Evolutionary conservation across 2,797 vertebrate species (phyloP), one percentile per base, ranked within the genome.

Genomic region (Gobio occitaniae): DNA sequence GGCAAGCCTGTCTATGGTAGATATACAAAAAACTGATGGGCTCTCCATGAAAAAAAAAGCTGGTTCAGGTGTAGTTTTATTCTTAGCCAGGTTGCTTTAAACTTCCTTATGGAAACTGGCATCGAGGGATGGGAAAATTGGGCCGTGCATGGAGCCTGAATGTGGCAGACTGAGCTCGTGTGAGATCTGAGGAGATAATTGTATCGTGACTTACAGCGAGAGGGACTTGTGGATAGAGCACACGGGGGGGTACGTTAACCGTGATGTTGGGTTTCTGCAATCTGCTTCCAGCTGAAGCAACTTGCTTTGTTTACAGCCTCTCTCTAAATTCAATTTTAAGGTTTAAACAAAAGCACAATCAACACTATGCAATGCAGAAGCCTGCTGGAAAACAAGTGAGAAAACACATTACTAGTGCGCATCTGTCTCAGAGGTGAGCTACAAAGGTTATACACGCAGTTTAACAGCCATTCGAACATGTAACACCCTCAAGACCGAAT

Each of bases 291-390:
- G 83, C 66, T 71, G 71, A 86, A 85, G 52, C 72, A 77, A 78
- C 80, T 70, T 69, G 29, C 83, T 9, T 84, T 88, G 87, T 88
- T 88, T 88, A 87, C 75, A 87, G 82, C 75, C 52, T 59, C 82
- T 76, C 38, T 77, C 44, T 66, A 79, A 87, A 86, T 69, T 87
- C 12, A 29, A 63, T 66, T 85, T 87, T 80, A 74, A 74, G 15
- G 81, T 84, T 74, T 84, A 86, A 81, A 87, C 72, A 87, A 89
- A 87, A 82, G 81, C 86, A 77, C 84, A 84, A 86, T 86, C 84
- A 82, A 84, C 84, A 79, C 15, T 38, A 47, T n/a, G 65, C 12
- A 44, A 17, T 61, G 50, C 36, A 66, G 25, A 83, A 85, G 69
- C 80, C 83, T 76, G 69, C 36, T 66, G 54, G 83, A 65, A 75